phyloP scores from a whole-genome alignment of 2,888 invertebrate species.

The Pegoplata infirma region DNA sequence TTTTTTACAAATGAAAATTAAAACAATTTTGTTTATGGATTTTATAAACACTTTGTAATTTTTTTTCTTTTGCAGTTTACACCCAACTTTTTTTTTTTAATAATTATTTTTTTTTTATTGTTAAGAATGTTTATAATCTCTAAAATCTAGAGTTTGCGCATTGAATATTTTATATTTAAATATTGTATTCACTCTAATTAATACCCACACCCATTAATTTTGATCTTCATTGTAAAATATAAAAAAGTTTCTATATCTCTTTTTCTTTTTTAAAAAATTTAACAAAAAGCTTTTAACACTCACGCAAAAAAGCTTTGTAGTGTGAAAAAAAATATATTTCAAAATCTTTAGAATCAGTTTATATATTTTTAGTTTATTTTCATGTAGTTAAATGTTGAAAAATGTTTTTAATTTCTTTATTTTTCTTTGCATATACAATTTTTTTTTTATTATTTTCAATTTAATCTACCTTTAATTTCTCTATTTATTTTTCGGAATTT shows the following conservation, averaged over 20 bases:
- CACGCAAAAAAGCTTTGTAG: slow-evolving; percentile 46
- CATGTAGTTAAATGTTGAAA: neutral
- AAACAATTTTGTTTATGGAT: neutral
- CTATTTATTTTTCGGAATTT: slow-evolving; percentile 12
- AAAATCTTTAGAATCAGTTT: neutral
- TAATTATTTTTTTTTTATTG: neutral
- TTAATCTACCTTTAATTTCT: neutral
- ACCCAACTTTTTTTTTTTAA: neutral
- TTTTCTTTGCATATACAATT: slow-evolving; percentile 4
- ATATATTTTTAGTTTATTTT: neutral
- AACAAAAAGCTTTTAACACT: slow-evolving; percentile 44
- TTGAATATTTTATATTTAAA: slow-evolving; percentile 11
- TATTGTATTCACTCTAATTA: slow-evolving; percentile 41
- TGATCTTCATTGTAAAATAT: neutral
- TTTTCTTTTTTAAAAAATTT: neutral
- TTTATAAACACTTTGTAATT: neutral
- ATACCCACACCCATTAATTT: slow-evolving; percentile 51
- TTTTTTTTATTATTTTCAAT: slow-evolving; percentile 43
- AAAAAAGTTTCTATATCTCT: neutral
- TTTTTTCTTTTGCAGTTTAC: neutral
- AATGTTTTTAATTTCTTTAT: neutral
- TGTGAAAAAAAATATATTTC: neutral
- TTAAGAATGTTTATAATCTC: slow-evolving; percentile 46
- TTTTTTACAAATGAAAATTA: neutral
- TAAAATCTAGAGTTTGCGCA: slow-evolving; percentile 60